phyloP scores from a whole-genome alignment of 2,113 vertebrate species.

The Puntigrus tetrazona region DNA sequence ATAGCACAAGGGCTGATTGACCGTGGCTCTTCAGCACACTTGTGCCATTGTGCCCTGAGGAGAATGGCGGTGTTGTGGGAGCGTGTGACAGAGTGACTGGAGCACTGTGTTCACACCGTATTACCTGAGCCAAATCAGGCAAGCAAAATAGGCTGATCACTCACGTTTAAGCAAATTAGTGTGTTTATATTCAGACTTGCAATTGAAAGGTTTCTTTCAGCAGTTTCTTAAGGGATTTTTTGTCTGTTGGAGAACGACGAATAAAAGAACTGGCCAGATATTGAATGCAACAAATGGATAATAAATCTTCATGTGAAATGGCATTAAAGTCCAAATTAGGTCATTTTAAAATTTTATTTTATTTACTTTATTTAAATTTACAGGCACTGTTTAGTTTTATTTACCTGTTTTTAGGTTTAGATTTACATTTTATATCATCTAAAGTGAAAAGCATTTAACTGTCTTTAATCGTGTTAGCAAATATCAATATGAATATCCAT shows the following conservation, averaged over 20 bases:
- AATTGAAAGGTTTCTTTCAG: constrained; percentile 42
- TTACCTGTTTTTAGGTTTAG: not conserved
- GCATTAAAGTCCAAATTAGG: not conserved
- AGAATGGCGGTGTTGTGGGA: constrained; percentile 65
- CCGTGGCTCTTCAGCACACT: constrained; percentile 59
- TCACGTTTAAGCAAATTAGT: constrained; percentile 54
- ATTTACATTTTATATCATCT: not conserved
- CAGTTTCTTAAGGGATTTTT: constrained; percentile 8
- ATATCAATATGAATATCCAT: not conserved
- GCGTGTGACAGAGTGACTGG: constrained; percentile 44
- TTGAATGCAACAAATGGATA: not conserved
- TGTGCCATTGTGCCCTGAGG: constrained; percentile 56
- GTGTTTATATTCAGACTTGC: constrained; percentile 29
- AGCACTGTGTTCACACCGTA: constrained; percentile 56
- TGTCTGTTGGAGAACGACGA: not conserved
- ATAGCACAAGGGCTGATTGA: constrained; percentile 50
- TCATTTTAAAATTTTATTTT: too few species aligned
- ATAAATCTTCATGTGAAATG: not conserved
- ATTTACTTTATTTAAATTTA: too few species aligned
- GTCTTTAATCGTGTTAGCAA: not conserved
- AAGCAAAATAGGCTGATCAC: constrained; percentile 62
- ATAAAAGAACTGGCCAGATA: not conserved
- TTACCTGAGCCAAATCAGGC: constrained; percentile 32
- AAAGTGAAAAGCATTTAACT: not conserved
- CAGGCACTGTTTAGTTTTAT: too few species aligned